phyloP scores from a whole-genome alignment of 2,113 vertebrate species.

The Rhizomys pruinosus region DNA sequence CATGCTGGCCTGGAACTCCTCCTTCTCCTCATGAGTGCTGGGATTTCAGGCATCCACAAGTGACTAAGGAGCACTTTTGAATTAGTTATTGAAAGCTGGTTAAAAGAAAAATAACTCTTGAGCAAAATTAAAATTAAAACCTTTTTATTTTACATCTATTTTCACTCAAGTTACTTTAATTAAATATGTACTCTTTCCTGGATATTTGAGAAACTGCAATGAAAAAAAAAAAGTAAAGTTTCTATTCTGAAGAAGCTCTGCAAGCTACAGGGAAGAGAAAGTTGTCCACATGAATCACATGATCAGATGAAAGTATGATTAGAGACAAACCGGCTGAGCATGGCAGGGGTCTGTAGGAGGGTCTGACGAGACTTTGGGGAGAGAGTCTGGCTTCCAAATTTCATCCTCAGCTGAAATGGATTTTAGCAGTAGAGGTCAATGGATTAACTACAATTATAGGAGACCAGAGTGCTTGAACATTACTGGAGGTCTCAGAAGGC shows the following conservation, averaged over 20 bases:
- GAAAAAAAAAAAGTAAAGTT: neutral
- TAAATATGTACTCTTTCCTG: neutral
- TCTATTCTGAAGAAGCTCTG: neutral
- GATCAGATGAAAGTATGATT: rapidly evolving
- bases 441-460: neutral
- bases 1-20: neutral
- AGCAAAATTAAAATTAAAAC: neutral
- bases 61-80: neutral
- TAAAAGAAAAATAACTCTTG: neutral
- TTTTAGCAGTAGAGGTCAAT: neutral
- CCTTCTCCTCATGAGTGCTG: neutral
- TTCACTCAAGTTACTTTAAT: neutral
- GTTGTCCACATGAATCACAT: neutral
- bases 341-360: rapidly evolving
- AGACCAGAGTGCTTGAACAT: neutral
- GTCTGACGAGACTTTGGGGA: too few relatives aligned
- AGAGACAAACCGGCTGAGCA: too few relatives aligned
- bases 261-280: neutral
- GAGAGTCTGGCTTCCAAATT: neutral
- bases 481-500: neutral
- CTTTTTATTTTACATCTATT: neutral
- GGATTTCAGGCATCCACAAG: neutral
- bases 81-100: neutral
- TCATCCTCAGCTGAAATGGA: neutral
- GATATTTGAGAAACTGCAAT: neutral